Base-by-base conservation (phyloP, 1,140 invertebrate species). In the Meloidogyne exigua region DNA sequence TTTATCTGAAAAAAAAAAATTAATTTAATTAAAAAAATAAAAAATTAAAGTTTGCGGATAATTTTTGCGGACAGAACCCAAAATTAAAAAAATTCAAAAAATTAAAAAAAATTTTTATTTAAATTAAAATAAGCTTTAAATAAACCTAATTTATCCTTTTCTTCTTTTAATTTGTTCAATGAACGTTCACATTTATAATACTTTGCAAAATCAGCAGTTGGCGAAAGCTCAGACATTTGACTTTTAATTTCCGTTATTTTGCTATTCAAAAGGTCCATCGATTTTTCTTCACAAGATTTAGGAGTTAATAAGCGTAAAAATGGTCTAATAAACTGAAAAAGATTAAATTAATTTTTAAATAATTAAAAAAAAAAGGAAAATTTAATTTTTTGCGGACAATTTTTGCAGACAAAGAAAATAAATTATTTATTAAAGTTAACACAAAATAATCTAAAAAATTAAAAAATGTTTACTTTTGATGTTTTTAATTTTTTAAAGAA, bases 151-250 rank as follows among this genome's bases (percentile, higher is more conserved):
- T 23, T 44, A 23, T 71, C 68, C 15, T 67, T n/a, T 67, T 77
- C 70, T 12, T 77, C 76, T 1, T 25, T n/a, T 9, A 77, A 75
- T 32, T 74, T 71, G 42, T 76, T 77, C 13, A 28, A 23, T 15
- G 25, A 15, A 18, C 76, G 71, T 36, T 77, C 76, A 21, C 39
- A 13, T 26, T 74, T 71, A n/a, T 75, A 77, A 74, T 77, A 77
- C 64, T 77, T 44, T 25, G 76, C 76, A 77, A 77, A 77, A 65
- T 77, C 76, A 25, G 25, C 15, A 42, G 65, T 66, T 9, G 76
- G 76, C 9, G 76, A 77, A 12, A 77, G 72, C 18, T 10, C n/a
- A 13, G 70, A 18, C 76, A 77, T 77, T 36, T 49, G 42, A 18
- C 5, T n/a, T 15, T 39, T 39, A 15, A 64, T 28, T 15, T 77